These are phyloP conservation scores for Bombus consobrinus DNA, from an alignment of 1,140 invertebrate species.

Conservation along the genomic window DNA sequence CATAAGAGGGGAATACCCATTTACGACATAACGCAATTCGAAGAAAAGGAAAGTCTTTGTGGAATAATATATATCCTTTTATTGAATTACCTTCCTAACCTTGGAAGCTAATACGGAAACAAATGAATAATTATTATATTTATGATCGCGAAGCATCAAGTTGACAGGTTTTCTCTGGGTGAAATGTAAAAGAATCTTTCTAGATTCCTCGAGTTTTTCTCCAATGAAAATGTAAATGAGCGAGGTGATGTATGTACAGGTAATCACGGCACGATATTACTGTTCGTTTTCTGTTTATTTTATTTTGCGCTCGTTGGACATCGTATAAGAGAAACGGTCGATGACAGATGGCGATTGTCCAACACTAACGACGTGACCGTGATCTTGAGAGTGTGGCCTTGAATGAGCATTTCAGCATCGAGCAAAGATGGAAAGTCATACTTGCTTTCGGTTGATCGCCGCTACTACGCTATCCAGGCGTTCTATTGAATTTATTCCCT, in stretches of 20 bases:
- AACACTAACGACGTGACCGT: slow-evolving; percentile 55
- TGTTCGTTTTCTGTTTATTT: slow-evolving; percentile 28
- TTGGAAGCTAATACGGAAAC: background rate
- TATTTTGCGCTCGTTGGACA: slow-evolving; percentile 22
- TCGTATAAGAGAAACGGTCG: slow-evolving; percentile 47
- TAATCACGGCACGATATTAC: slow-evolving; percentile 32
- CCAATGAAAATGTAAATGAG: background rate
- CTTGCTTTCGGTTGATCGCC: slow-evolving; percentile 53
- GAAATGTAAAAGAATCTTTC: background rate
- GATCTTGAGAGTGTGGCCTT: slow-evolving; percentile 56
- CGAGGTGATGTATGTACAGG: slow-evolving; percentile 38
- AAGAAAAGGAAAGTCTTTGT: background rate
- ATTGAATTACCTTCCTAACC: background rate
- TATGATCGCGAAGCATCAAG: background rate
- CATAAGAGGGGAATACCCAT: background rate
- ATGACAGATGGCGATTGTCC: slow-evolving; percentile 67
- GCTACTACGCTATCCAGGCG: background rate
- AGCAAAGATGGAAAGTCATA: slow-evolving; percentile 51
- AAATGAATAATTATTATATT: background rate
- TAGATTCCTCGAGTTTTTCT: background rate
- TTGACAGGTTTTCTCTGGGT: background rate
- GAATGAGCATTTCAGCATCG: slow-evolving; percentile 54
- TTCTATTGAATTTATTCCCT: slow-evolving; percentile 25
- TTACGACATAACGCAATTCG: background rate
- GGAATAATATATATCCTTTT: background rate